Conservation (phyloP, 2,888 invertebrate species). For the Choristoneura rosaceana region DNA sequence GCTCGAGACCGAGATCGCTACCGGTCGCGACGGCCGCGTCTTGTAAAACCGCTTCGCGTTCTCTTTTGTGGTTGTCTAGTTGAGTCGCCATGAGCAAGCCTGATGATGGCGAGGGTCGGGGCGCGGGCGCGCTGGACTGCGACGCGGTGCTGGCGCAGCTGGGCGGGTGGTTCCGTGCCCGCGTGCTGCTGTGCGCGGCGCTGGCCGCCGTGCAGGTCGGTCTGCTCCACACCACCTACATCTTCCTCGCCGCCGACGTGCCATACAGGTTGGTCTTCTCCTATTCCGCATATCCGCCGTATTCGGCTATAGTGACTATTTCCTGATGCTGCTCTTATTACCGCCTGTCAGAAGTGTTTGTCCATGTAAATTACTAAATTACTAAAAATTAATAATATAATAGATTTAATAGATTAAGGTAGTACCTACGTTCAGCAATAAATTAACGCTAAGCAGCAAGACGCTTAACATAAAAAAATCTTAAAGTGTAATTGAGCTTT, state of each 20-base stretch:
- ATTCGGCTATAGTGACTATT: no score
- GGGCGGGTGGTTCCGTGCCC: constrained; percentile 70
- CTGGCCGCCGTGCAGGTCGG: constrained; percentile 83
- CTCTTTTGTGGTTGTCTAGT: no score
- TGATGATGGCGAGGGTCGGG: constrained; percentile 21
- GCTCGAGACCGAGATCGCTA: not conserved
- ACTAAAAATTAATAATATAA: no score
- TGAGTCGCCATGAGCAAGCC: constrained; percentile 3
- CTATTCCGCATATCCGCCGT: not conserved
- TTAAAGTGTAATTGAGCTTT: no score
- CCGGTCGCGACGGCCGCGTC: not conserved
- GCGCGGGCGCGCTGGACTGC: constrained; percentile 56
- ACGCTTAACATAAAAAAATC: no score
- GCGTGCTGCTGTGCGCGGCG: constrained; percentile 59
- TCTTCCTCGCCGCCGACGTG: constrained; percentile 84
- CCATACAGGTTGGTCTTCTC: constrained; percentile 78
- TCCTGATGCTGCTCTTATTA: no score
- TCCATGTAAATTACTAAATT: no score
- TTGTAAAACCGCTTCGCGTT: not conserved
- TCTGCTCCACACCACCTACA: constrained; percentile 83
- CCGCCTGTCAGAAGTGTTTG: no score
- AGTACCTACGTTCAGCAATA: no score
- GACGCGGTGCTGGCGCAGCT: constrained; percentile 62
- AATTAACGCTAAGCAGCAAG: no score
- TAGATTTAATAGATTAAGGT: no score